Base-by-base conservation (phyloP, 2,113 vertebrate genomes). In the Perccottus glenii region DNA sequence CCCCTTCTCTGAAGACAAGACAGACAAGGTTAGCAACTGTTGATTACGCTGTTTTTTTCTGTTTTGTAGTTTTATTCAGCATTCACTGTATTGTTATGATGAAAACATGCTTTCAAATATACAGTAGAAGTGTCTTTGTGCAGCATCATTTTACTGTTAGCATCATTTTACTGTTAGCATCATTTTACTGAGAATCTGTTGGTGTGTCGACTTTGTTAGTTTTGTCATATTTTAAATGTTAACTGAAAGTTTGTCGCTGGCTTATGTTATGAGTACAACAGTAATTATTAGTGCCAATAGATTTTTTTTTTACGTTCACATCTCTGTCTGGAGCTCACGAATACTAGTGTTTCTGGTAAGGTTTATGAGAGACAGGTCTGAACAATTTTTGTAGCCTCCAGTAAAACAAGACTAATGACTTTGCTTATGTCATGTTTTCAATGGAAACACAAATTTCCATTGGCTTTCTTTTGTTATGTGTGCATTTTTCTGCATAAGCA, bases 1-100 rank as follows among this genome's bases (percentile, higher is more conserved):
- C 82, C 98, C 97, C 1, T 99, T 95, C 86, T 98, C 97, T 0
- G 95, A 96, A 86, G 96, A 99, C 73, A 99, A 99, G 78, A 92
- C 94, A 0, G 98, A 99, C 88, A 99, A 99, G 94, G 98, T 98
- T 72, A 66, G 79, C 61, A 3, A 49, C 16, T 70, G 48, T 43
- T 16, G 19, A 14, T 76, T n/a, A 42, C 16, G 16, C 14, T 36
- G 15, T 14, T 45, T 15, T 11, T 43, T 9, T 45, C 15, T 58
- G 33, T 48, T 27, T 5, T 46, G 15, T 12, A 11, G 0, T 11
- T 43, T 27, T 35, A 53, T 9, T 9, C 19, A 50, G n/a, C 47
- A 49, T 49, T 16, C n/a, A 49, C 7, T 49, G 9, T 49, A 8
- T 16, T 16, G 9, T 16, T 49, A 19, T 15, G 6, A 49, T 15